phyloP scores from a whole-genome alignment of 2,888 invertebrate species.

The Cancer borealis region DNA sequence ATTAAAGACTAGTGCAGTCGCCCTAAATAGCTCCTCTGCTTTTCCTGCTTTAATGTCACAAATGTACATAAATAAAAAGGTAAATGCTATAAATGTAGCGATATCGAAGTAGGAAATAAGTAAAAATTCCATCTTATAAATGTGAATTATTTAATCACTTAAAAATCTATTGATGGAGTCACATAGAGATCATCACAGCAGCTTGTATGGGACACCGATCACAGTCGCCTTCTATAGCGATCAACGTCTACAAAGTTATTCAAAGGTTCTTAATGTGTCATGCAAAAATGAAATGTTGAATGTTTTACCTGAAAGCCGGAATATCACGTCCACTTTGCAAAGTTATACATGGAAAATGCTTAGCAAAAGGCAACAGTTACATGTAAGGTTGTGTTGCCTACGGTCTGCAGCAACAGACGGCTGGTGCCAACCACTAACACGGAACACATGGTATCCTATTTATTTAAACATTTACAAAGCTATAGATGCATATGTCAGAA shows the following conservation, averaged over 20 bases:
- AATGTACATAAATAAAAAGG: too few species aligned
- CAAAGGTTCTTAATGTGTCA: background rate
- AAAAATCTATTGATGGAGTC: background rate
- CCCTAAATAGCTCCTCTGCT: too few species aligned
- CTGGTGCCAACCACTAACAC: background rate
- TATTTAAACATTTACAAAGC: background rate
- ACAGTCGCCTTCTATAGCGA: background rate
- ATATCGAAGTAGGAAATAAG: background rate
- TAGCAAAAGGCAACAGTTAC: background rate
- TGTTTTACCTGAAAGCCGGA: background rate
- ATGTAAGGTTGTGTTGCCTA: background rate
- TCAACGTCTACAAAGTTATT: background rate
- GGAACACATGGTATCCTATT: background rate
- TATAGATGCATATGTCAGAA: background rate
- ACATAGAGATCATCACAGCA: background rate
- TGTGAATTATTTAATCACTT: background rate
- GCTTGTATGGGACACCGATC: background rate
- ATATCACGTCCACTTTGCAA: background rate
- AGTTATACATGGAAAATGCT: background rate
- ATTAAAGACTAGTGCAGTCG: too few species aligned
- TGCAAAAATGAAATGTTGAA: background rate
- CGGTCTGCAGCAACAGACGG: background rate
- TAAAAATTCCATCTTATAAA: background rate
- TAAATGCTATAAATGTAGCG: background rate
- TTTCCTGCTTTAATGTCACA: too few species aligned